phyloP scores from a whole-genome alignment of 2,113 vertebrate genomes.

The Phrynosoma blainvillii region DNA sequence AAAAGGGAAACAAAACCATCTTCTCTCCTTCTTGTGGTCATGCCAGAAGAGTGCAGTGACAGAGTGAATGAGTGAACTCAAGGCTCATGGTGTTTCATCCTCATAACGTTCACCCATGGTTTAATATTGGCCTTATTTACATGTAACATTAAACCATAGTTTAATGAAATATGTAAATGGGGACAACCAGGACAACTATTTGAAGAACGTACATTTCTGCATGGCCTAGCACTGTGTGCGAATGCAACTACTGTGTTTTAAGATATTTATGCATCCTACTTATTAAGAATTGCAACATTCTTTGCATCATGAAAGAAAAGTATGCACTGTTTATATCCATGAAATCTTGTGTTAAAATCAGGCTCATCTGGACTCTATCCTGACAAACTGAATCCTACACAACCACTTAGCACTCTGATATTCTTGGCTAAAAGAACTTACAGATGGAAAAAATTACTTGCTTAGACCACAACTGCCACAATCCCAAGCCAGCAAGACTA shows the following conservation, averaged over 20 bases:
- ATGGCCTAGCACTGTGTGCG: neutral
- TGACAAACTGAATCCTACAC: neutral
- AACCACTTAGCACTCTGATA: neutral
- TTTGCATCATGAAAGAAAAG: neutral
- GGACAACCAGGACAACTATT: neutral
- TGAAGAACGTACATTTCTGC: neutral
- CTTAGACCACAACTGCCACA: too few species aligned
- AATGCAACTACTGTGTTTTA: neutral
- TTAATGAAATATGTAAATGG: neutral
- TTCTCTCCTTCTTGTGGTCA: neutral
- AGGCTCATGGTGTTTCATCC: neutral
- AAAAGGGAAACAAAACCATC: neutral
- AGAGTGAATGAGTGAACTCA: too few species aligned
- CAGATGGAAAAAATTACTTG: too few species aligned
- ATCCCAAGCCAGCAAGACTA: too few species aligned
- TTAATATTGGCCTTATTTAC: neutral
- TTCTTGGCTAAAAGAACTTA: neutral
- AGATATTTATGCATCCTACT: neutral
- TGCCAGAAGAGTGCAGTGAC: neutral
- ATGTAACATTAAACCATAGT: neutral
- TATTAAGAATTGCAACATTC: neutral
- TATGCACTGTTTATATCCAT: neutral
- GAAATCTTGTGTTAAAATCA: neutral
- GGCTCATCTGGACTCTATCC: neutral
- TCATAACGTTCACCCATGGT: too few species aligned